A percentile compares a stretch with the other conserved stretches of the same genome.
These are phyloP conservation scores for Agrilus planipennis DNA, from an alignment of 1,140 invertebrate species.

Conservation along the genomic window DNA sequence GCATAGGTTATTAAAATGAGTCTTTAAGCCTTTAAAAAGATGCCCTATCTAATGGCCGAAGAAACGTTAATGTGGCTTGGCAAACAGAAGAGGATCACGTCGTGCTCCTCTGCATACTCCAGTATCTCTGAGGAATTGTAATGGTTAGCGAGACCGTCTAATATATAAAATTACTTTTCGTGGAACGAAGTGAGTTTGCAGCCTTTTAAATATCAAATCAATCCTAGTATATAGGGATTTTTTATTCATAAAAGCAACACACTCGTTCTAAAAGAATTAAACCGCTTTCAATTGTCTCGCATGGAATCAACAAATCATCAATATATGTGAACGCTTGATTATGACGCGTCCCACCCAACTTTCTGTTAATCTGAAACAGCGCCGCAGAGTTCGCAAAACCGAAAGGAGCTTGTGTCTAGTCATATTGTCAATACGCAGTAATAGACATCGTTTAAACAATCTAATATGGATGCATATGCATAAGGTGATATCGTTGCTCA, in stretches of 20 bases:
- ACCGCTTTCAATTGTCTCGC: too few relatives aligned
- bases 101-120: slow-evolving; percentile 15
- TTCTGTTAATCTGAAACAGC: too few relatives aligned
- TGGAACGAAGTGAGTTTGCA: slow-evolving; percentile 9
- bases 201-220: slow-evolving; percentile 16
- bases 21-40: slow-evolving; percentile 21
- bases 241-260: slow-evolving; percentile 9
- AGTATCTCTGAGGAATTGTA: slow-evolving; percentile 10
- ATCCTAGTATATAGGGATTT: slow-evolving; percentile 12
- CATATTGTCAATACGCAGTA: too few relatives aligned
- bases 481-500: too few relatives aligned
- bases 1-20: slow-evolving; percentile 4
- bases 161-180: slow-evolving; percentile 8
- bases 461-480: too few relatives aligned
- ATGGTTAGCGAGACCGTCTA: slow-evolving; percentile 4
- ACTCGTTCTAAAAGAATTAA: too few relatives aligned
- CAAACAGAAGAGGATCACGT: slow-evolving; percentile 17
- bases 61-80: slow-evolving; percentile 17
- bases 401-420: too few relatives aligned
- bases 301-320: too few relatives aligned
- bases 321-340: too few relatives aligned
- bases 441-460: too few relatives aligned
- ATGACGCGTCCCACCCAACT: too few relatives aligned
- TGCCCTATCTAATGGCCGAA: slow-evolving; percentile 16
- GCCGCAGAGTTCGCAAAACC: too few relatives aligned